Conservation (phyloP, 2,888 invertebrate genomes). For the Lymantria monacha region DNA sequence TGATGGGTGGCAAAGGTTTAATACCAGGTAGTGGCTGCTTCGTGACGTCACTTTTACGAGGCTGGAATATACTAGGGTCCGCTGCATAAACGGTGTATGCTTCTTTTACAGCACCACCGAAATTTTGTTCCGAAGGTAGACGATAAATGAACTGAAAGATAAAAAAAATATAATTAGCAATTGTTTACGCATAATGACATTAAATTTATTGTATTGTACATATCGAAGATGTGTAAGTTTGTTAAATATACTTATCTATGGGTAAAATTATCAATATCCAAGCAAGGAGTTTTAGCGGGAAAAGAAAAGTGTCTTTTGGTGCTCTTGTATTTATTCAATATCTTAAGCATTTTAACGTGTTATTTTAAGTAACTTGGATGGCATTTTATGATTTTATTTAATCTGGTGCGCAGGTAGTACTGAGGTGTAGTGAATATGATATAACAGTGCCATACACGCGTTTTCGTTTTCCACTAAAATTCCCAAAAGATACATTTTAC, state of each 20-base stretch:
- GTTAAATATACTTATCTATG: background rate
- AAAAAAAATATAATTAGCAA: background rate
- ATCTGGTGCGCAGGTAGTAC: too few species aligned
- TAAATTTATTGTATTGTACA: background rate
- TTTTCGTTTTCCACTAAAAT: too few species aligned
- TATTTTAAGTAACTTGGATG: too few species aligned
- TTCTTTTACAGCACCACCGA: slow-evolving; percentile 88
- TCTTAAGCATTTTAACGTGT: too few species aligned
- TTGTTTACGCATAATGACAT: background rate
- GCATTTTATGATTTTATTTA: too few species aligned
- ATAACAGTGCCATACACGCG: too few species aligned
- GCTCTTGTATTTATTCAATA: too few species aligned
- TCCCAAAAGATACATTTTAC: too few species aligned
- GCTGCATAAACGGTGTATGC: slow-evolving; percentile 91
- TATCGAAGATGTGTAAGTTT: background rate
- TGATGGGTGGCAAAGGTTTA: slow-evolving; percentile 79
- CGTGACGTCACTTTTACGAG: slow-evolving; percentile 54
- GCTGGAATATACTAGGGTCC: slow-evolving; percentile 90
- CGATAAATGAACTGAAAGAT: slow-evolving; percentile 88
- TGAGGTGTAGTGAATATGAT: too few species aligned
- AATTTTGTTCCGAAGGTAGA: slow-evolving; percentile 87
- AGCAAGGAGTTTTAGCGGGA: too few species aligned
- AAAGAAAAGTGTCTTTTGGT: too few species aligned
- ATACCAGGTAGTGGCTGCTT: slow-evolving; percentile 66
- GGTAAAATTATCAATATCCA: too few species aligned